These are phyloP conservation scores for Agrotis clavis DNA, from an alignment of 2,888 invertebrate genomes.

Conservation along the genomic window DNA sequence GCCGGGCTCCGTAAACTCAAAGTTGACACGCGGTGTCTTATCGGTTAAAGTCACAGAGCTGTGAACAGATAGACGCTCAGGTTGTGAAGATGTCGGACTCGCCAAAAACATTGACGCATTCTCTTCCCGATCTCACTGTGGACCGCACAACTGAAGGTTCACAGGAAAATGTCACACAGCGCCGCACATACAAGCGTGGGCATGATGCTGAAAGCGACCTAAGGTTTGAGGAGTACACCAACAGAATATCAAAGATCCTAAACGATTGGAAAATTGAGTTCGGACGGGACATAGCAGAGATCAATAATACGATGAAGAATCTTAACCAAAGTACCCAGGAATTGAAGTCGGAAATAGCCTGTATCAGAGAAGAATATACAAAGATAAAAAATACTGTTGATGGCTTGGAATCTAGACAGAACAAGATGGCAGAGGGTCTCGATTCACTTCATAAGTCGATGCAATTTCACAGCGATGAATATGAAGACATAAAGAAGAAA, in stretches of 20 bases:
- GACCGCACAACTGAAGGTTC: not conserved
- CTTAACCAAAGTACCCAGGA: not conserved
- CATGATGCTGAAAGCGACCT: not conserved
- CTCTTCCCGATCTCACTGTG: not conserved
- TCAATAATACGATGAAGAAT: not conserved
- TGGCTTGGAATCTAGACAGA: not conserved
- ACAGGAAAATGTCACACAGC: no score
- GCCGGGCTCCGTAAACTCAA: not conserved
- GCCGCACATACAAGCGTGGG: not conserved
- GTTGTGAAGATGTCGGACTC: constrained; percentile 7
- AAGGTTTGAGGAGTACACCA: not conserved
- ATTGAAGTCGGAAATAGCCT: not conserved
- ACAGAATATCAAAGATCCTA: not conserved
- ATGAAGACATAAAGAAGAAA: not conserved
- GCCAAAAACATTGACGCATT: not conserved
- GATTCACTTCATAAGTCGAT: constrained; percentile 1
- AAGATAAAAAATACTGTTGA: not conserved
- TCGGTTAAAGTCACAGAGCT: not conserved
- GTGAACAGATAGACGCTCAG: not conserved
- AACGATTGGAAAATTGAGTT: constrained; percentile 7
- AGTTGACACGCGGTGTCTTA: not conserved
- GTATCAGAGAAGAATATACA: not conserved
- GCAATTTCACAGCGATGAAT: constrained; percentile 2
- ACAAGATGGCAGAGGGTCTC: not conserved
- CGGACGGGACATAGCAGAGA: not conserved